phyloP scores from a whole-genome alignment of 2,113 vertebrate species.

The Sinocyclocheilus rhinocerous region DNA sequence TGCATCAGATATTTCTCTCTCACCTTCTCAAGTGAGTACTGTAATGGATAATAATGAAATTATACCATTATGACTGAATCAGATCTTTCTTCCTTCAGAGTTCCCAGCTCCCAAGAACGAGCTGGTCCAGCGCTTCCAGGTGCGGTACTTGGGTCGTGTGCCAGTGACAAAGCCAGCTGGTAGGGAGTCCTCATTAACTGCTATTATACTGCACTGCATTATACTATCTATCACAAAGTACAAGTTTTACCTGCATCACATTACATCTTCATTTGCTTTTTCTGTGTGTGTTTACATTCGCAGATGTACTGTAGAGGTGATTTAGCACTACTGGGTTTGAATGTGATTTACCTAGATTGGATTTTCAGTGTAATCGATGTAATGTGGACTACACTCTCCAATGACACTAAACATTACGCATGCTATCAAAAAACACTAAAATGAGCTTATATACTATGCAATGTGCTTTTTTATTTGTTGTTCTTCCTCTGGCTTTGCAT shows the following conservation, averaged over 20 bases:
- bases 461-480: conserved; percentile 25
- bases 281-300: neutral
- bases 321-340: neutral
- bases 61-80: neutral
- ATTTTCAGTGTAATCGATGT: neutral
- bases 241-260: neutral
- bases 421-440: conserved; percentile 37
- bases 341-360: conserved; percentile 22
- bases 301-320: neutral
- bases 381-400: conserved; percentile 3
- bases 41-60: neutral
- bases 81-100: conserved; percentile 72
- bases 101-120: conserved; percentile 93
- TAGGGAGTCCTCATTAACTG: conserved; percentile 66
- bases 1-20: neutral
- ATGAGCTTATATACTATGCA: conserved; percentile 16
- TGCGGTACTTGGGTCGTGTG: conserved; percentile 86
- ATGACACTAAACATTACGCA: neutral
- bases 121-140: conserved; percentile 88
- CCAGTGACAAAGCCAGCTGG: conserved; percentile 86
- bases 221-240: neutral
- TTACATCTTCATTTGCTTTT: neutral
- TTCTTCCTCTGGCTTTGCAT: conserved; percentile 18
- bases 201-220: too few relatives aligned
- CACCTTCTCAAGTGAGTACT: neutral